Conservation (phyloP, 1,140 invertebrate genomes). For the Plodia interpunctella region DNA sequence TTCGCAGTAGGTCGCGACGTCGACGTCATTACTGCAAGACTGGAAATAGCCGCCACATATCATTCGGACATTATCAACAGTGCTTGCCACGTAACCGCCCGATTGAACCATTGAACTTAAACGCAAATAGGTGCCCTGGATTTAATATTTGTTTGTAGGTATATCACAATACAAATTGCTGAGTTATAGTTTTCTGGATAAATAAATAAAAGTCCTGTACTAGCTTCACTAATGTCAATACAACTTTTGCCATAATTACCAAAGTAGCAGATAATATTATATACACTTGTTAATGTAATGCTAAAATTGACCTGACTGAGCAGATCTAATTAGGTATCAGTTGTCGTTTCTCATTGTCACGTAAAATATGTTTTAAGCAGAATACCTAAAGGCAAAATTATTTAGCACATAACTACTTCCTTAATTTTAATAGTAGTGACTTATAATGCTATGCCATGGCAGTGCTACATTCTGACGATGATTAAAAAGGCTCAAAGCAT, state of each 20-base stretch:
- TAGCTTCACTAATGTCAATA: no score
- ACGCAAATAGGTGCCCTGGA: neutral
- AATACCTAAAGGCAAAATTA: neutral
- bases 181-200: no score
- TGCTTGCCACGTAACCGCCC: neutral
- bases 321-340: no score
- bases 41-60: slow-evolving; percentile 5
- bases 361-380: no score
- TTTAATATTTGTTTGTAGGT: neutral
- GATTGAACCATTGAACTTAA: slow-evolving; percentile 7
- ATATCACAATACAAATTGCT: no score
- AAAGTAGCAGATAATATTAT: no score
- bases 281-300: no score
- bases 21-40: slow-evolving; percentile 6
- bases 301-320: no score
- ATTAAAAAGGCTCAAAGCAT: neutral
- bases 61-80: slow-evolving; percentile 5
- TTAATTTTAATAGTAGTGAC: neutral
- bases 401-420: neutral
- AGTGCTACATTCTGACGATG: neutral
- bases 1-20: slow-evolving; percentile 35
- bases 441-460: neutral
- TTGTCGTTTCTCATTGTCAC: no score
- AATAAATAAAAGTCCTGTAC: no score
- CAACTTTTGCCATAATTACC: no score